Evolutionary conservation across 2,113 vertebrate genomes (phyloP), one percentile per base, ranked within the genome.

Genomic region (Ceuthmochares aereus): DNA sequence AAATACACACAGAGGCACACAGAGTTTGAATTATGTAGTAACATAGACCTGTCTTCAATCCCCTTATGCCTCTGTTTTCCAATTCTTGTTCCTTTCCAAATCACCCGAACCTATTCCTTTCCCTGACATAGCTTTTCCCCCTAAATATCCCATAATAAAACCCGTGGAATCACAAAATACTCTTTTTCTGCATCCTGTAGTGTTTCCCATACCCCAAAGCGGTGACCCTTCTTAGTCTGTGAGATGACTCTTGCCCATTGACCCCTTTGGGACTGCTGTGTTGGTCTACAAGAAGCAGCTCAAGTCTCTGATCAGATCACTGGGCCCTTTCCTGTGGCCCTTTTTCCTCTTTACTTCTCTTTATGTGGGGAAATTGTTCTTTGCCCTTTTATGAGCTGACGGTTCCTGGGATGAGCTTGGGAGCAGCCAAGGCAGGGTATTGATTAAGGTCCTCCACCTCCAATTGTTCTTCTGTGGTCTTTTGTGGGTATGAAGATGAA

Each of bases 161-260:
- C 29, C 40, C 11, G 2, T 20, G 5, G 4, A 94, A 51, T 29
- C 8, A 9, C 19, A 9, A n/a, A 54, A 45, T 22, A 0, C 5
- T 43, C 1, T 73, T 82, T 73, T 81, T 9, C 70, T 78, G 16
- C 18, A 27, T 70, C 37, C 10, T 27, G 22, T 18, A 7, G 12
- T 0, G 1, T 32, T 69, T 58, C 19, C 21, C 15, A 21, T 14
- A 52, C 3, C 6, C 30, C 4, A 2, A 42, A 2, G 6, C 3
- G 0, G 8, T 55, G 45, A 22, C 3, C 3, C 20, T 13, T 62
- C 20, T 6, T 2, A 3, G 7, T 14, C 23, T 67, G 10, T 22
- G 36, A 62, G 27, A 8, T 72, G 23, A 49, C 2, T 12, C 32
- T 64, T 9, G 72, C 2, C 37, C 6, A 6, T 12, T 14, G 25